These are phyloP conservation scores for Drosophila tropicalis DNA, from an alignment of 1,140 invertebrate genomes.

Conservation along the genomic window DNA sequence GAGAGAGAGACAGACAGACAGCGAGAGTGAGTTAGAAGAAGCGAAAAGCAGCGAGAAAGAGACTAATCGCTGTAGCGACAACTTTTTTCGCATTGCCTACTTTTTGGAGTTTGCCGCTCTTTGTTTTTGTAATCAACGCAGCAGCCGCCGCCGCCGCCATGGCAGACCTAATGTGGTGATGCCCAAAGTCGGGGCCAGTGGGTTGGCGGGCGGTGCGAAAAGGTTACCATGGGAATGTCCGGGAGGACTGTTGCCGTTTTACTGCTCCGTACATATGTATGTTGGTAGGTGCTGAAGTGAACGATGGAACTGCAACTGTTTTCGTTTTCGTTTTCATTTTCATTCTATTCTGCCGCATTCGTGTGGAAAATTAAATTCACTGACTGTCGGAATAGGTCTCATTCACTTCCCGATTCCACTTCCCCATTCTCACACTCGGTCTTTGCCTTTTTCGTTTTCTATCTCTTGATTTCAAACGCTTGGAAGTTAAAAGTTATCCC, in stretches of 20 bases:
- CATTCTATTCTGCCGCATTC: slow-evolving; percentile 44
- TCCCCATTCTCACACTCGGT: background rate
- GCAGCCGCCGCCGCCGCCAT: slow-evolving; percentile 9
- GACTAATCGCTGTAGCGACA: slow-evolving; percentile 46
- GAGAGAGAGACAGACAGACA: background rate
- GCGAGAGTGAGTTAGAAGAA: background rate
- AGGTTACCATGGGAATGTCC: background rate
- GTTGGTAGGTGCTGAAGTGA: background rate
- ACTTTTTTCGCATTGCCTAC: slow-evolving; percentile 52
- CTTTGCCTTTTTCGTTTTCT: background rate
- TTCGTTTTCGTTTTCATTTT: slow-evolving; percentile 15
- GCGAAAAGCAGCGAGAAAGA: background rate
- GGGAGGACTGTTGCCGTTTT: background rate
- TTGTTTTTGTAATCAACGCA: no score
- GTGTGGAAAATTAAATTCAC: slow-evolving; percentile 62
- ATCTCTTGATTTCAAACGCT: background rate
- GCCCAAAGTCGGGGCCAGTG: background rate
- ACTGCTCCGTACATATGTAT: no score
- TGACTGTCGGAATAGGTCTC: slow-evolving; percentile 38
- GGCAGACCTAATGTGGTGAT: background rate
- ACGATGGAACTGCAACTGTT: slow-evolving; percentile 14
- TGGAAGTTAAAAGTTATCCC: slow-evolving; percentile 1
- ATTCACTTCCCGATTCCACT: background rate
- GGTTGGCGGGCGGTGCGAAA: no score
- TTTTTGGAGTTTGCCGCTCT: slow-evolving; percentile 33